A percentile compares a stretch with the other conserved stretches of the same genome.
Evolutionary conservation across 2,888 invertebrate genomes (phyloP).

Genomic region (Drosophila nr. medialis): DNA sequence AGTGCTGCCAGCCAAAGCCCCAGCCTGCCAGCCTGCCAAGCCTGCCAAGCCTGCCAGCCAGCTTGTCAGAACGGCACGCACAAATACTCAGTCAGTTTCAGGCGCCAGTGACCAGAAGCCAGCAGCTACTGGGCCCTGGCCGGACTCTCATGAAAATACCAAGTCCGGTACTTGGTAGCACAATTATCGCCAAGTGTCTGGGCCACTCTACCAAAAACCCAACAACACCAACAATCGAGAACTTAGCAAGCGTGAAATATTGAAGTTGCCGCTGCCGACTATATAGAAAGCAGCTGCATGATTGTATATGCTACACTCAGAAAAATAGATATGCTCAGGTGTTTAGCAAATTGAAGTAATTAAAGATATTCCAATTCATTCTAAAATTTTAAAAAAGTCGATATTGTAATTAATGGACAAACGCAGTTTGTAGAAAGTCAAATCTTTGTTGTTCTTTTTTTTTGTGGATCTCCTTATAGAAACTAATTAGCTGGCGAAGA

Average conservation of each 20-base stretch:
- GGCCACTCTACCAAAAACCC: constrained; percentile 34
- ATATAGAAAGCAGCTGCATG: background rate
- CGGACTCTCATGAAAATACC: constrained; percentile 52
- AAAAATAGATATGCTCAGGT: background rate
- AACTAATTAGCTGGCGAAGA: background rate
- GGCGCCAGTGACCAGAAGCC: background rate
- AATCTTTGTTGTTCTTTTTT: background rate
- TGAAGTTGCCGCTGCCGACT: constrained; percentile 51
- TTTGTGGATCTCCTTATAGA: background rate
- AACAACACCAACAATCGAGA: constrained; percentile 65
- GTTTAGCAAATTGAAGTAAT: background rate
- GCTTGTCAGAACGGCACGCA: constrained; percentile 80
- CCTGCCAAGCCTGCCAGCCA: constrained; percentile 3
- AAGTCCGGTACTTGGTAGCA: constrained; percentile 62
- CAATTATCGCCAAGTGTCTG: constrained; percentile 72
- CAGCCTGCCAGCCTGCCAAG: background rate
- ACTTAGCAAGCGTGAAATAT: constrained; percentile 77
- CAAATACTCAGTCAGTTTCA: constrained; percentile 72
- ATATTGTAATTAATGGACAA: background rate
- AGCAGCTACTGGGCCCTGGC: constrained; percentile 1
- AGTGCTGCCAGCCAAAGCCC: constrained; percentile 66
- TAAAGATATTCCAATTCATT: background rate
- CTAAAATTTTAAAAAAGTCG: background rate
- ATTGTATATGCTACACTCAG: background rate
- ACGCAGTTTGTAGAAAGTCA: background rate